These are phyloP conservation scores for Actinostola sp. DNA, from an alignment of 92 coral and sea anemone species.

Conservation along the genomic window DNA sequence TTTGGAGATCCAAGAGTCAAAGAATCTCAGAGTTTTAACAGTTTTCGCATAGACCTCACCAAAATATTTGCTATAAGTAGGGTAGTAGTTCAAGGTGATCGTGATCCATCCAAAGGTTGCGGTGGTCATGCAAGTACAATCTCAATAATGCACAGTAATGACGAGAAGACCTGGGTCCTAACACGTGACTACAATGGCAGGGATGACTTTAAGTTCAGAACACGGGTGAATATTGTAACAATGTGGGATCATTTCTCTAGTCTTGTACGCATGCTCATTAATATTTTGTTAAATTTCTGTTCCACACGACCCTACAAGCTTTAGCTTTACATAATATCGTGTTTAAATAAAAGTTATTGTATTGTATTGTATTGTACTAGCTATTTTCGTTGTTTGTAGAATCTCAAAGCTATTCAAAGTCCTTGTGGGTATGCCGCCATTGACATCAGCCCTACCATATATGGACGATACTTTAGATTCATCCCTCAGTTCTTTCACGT, in stretches of 20 bases:
- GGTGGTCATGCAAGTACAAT: constrained; percentile 2
- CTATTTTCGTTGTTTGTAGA: not conserved
- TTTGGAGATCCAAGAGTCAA: constrained; percentile 32
- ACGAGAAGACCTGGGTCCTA: constrained; percentile 28
- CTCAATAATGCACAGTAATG: constrained; percentile 16
- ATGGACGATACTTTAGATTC: constrained; percentile 25
- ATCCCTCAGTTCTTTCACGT: constrained; percentile 2
- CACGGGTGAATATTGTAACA: constrained; percentile 8
- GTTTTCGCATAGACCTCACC: constrained; percentile 32
- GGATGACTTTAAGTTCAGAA: constrained; percentile 36
- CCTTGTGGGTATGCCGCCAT: constrained; percentile 21
- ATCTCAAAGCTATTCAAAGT: constrained; percentile 6
- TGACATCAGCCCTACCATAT: constrained; percentile 28
- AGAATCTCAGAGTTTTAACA: constrained; percentile 3
- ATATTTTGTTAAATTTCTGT: not conserved
- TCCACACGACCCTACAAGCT: no score
- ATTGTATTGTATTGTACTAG: not conserved
- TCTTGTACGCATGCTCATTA: not conserved
- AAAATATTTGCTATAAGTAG: constrained; percentile 45
- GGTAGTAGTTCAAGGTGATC: constrained; percentile 31
- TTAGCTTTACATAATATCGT: no score
- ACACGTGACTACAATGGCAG: constrained; percentile 32
- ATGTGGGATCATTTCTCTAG: not conserved
- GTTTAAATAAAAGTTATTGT: no score
- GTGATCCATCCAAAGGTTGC: constrained; percentile 6